Evolutionary conservation across 1,140 invertebrate genomes (phyloP).

Genomic region (Trichomalopsis sarcophagae): DNA sequence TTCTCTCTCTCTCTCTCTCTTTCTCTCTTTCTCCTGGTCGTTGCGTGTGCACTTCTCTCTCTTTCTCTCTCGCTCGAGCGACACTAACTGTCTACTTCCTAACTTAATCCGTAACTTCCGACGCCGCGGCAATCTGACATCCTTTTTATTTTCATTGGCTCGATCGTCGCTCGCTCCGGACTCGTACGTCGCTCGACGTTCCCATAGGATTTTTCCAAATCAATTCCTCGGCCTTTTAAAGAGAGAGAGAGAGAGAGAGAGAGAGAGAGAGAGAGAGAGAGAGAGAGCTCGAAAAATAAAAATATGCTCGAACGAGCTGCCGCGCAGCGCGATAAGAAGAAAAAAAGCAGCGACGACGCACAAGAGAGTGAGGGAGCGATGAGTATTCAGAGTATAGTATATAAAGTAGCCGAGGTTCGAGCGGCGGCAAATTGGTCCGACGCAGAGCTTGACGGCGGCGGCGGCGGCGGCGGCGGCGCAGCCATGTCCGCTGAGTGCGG

Average conservation of each 20-base stretch:
- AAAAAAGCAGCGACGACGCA: conserved; percentile 28
- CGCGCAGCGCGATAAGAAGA: conserved; percentile 26
- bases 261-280: not conserved
- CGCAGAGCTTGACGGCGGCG: conserved; percentile 54
- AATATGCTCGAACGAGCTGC: not conserved
- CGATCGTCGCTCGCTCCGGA: conserved; percentile 61
- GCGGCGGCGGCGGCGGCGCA: conserved; percentile 20
- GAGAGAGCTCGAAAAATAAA: not conserved
- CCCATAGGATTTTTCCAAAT: conserved; percentile 75
- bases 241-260: too few species aligned
- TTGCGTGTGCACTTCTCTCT: conserved; percentile 8
- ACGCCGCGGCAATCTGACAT: conserved; percentile 76
- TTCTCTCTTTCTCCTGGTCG: not conserved
- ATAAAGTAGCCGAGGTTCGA: conserved; percentile 13
- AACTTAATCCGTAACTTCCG: conserved; percentile 76
- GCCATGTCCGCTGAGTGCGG: conserved; percentile 66
- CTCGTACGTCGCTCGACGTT: conserved; percentile 58
- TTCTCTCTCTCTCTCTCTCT: not conserved
- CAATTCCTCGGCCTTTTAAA: conserved; percentile 64
- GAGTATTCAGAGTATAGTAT: not conserved
- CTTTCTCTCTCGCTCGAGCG: conserved; percentile 57
- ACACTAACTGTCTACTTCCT: conserved; percentile 75
- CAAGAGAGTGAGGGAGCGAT: conserved; percentile 22
- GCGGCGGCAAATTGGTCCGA: conserved; percentile 61
- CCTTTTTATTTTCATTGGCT: conserved; percentile 76